Evolutionary conservation across 2,113 vertebrate species (phyloP).

Genomic region (Loxodonta africana): DNA sequence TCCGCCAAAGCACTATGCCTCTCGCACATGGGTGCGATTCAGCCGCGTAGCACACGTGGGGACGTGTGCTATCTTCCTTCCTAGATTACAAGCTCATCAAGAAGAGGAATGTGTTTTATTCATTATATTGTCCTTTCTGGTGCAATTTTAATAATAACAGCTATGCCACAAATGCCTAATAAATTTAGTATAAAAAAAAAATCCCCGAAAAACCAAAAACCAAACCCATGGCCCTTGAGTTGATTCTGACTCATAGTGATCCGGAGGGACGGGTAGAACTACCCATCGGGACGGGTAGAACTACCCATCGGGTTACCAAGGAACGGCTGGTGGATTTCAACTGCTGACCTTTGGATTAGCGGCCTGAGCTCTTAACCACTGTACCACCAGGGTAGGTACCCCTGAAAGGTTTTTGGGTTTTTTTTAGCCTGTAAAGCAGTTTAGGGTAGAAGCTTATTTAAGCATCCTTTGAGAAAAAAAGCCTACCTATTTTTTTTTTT

Average conservation of each 20-base stretch:
- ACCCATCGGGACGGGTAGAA: no score
- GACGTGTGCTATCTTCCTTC: background rate
- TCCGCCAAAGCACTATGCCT: background rate
- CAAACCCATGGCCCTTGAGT: no score
- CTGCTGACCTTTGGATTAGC: no score
- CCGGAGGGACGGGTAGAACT: no score
- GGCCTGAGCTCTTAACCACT: no score
- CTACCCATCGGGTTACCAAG: no score
- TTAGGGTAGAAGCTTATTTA: background rate
- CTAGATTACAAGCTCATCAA: background rate
- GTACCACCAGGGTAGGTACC: no score
- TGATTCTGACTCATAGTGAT: no score
- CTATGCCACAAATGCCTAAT: background rate
- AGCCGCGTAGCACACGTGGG: background rate
- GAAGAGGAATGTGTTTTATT: background rate
- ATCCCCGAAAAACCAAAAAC: no score
- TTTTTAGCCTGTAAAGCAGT: background rate
- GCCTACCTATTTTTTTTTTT: background rate
- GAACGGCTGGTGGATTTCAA: no score
- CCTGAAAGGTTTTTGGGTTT: no score
- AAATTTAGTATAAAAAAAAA: background rate
- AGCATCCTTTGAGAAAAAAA: background rate
- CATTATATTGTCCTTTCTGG: background rate
- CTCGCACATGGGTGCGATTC: background rate
- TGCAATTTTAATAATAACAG: background rate